phyloP scores from a whole-genome alignment of 1,140 invertebrate species.

The Papilio polyxenes region DNA sequence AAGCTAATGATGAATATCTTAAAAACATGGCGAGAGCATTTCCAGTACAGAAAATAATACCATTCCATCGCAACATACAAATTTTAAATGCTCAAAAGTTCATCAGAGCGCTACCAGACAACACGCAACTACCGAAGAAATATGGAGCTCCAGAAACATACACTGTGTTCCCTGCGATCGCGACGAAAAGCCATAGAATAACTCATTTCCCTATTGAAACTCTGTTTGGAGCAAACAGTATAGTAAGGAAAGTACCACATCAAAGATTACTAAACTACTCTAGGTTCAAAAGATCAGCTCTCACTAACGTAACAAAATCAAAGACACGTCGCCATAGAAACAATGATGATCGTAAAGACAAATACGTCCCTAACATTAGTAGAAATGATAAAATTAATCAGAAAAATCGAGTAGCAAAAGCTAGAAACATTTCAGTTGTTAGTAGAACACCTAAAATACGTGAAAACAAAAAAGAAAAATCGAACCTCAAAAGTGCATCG shows the following conservation, averaged over 20 bases:
- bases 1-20: constrained; percentile 41
- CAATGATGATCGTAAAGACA: constrained; percentile 23
- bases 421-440: neutral
- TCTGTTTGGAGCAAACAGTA: constrained; percentile 45
- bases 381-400: neutral
- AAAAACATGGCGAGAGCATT: constrained; percentile 40
- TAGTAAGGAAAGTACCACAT: constrained; percentile 60
- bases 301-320: constrained; percentile 9
- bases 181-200: constrained; percentile 31
- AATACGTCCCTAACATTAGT: constrained; percentile 1
- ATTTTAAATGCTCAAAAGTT: constrained; percentile 52
- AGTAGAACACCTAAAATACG: neutral
- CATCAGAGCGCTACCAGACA: constrained; percentile 40
- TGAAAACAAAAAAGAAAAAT: neutral
- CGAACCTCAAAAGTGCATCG: neutral
- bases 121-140: constrained; percentile 34
- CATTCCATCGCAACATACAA: constrained; percentile 42
- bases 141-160: constrained; percentile 42
- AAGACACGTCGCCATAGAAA: neutral
- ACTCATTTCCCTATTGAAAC: constrained; percentile 47
- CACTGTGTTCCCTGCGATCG: constrained; percentile 43
- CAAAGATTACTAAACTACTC: constrained; percentile 36
- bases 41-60: constrained; percentile 50
- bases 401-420: neutral
- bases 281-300: constrained; percentile 43